These are phyloP conservation scores for Parnassius mnemosyne DNA, from an alignment of 2,888 invertebrate genomes.

Conservation along the genomic window DNA sequence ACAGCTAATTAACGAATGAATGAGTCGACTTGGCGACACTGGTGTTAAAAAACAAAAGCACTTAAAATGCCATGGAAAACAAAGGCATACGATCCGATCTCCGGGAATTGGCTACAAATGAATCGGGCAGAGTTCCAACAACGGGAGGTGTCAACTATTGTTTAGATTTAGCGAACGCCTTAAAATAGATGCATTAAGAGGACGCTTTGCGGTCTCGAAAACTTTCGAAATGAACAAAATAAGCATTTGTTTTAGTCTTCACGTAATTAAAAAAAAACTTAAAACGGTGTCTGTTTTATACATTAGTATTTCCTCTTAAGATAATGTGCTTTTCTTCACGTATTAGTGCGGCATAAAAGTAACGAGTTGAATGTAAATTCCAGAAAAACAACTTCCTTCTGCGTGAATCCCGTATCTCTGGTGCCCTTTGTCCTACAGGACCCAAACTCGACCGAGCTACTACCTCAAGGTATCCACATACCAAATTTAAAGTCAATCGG, in stretches of 20 bases:
- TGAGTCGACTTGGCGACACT: conserved; percentile 9
- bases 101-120: conserved; percentile 43
- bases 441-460: too few relatives aligned
- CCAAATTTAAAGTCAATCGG: too few relatives aligned
- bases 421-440: too few relatives aligned
- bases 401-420: too few relatives aligned
- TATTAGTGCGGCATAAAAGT: too few relatives aligned
- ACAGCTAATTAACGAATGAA: conserved; percentile 15
- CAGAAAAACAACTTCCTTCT: too few relatives aligned
- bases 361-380: too few relatives aligned
- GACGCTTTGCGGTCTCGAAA: conserved; percentile 3
- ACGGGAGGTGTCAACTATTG: conserved; percentile 42
- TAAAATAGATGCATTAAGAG: conserved; percentile 42
- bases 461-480: too few relatives aligned
- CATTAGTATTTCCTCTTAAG: too few relatives aligned
- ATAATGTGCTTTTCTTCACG: too few relatives aligned
- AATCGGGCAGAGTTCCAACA: conserved; percentile 59
- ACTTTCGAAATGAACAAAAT: neutral
- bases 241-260: neutral
- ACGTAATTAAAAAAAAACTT: too few relatives aligned
- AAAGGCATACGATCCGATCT: conserved; percentile 17
- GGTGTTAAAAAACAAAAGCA: conserved; percentile 12
- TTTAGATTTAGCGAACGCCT: conserved; percentile 41
- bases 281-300: too few relatives aligned
- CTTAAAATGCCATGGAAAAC: conserved; percentile 5